These are phyloP conservation scores for Drosophila murphyi DNA, from an alignment of 1,140 invertebrate species.

Conservation along the genomic window DNA sequence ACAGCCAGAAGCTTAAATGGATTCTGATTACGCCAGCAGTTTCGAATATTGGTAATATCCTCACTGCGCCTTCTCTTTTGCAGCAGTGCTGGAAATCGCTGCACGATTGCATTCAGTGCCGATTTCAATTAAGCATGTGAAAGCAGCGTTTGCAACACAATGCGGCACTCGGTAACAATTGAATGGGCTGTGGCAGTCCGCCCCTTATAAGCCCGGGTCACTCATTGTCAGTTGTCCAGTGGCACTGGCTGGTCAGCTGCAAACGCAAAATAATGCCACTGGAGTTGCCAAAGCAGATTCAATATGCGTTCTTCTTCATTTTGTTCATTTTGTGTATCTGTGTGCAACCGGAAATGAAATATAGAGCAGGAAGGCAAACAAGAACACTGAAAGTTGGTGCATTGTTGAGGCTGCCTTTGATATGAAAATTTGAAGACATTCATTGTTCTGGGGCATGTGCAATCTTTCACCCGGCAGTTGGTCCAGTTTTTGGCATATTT, in stretches of 20 bases:
- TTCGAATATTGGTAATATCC: slow-evolving; percentile 5
- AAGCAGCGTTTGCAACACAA: slow-evolving; percentile 35
- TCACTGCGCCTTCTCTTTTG: not conserved
- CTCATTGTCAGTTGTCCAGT: slow-evolving; percentile 4
- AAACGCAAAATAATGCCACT: not conserved
- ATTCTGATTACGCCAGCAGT: slow-evolving; percentile 7
- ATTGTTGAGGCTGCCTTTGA: not conserved
- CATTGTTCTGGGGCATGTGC: slow-evolving; percentile 46
- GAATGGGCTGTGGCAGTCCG: slow-evolving; percentile 40
- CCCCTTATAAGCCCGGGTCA: slow-evolving; percentile 14
- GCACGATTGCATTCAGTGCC: slow-evolving; percentile 24
- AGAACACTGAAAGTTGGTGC: slow-evolving; percentile 1
- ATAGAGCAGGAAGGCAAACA: slow-evolving; percentile 17
- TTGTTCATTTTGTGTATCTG: slow-evolving; percentile 3
- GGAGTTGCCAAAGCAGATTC: slow-evolving; percentile 40
- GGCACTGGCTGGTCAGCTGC: not conserved
- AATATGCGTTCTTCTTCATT: slow-evolving; percentile 36
- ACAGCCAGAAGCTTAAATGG: slow-evolving; percentile 8
- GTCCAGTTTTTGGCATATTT: slow-evolving; percentile 47
- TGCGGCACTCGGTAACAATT: slow-evolving; percentile 49
- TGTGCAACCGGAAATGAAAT: slow-evolving; percentile 52
- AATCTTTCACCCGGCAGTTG: slow-evolving; percentile 10
- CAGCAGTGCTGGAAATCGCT: not conserved
- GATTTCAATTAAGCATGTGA: slow-evolving; percentile 61
- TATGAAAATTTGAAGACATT: slow-evolving; percentile 37